Conservation (phyloP, 2,888 invertebrate species). For the Harpagoxenus sublaevis region DNA sequence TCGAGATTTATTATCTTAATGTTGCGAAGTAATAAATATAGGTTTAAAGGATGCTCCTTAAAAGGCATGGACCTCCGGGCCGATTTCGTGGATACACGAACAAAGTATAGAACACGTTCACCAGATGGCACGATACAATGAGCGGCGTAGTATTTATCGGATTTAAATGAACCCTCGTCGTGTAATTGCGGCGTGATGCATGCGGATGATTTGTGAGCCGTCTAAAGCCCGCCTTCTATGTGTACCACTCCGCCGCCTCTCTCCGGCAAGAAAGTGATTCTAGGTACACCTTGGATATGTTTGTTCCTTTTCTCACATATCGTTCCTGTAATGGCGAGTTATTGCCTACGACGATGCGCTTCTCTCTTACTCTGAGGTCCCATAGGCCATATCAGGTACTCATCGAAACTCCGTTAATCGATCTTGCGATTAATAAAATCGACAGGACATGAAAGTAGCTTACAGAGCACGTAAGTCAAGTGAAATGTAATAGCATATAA, state of each 20-base stretch:
- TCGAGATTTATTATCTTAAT: conserved; percentile 40
- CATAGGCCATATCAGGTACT: conserved; percentile 64
- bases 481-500: background rate
- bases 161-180: conserved; percentile 85
- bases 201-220: conserved; percentile 84
- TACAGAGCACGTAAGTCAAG: background rate
- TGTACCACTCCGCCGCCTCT: conserved; percentile 55
- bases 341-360: conserved; percentile 70
- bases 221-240: conserved; percentile 76
- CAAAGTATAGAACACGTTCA: conserved; percentile 66
- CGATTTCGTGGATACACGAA: conserved; percentile 62
- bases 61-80: conserved; percentile 60
- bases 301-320: conserved; percentile 64
- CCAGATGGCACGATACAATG: conserved; percentile 81
- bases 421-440: conserved; percentile 56
- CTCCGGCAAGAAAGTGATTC: conserved; percentile 64
- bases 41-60: conserved; percentile 54
- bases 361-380: conserved; percentile 61
- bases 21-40: conserved; percentile 50
- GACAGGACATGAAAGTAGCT: background rate
- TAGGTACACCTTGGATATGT: conserved; percentile 60
- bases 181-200: conserved; percentile 86
- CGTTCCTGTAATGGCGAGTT: conserved; percentile 76
- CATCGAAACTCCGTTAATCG: conserved; percentile 68
- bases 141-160: conserved; percentile 85